These are phyloP conservation scores for Hypselothyrea guttata DNA, from an alignment of 2,888 invertebrate genomes.

Conservation along the genomic window DNA sequence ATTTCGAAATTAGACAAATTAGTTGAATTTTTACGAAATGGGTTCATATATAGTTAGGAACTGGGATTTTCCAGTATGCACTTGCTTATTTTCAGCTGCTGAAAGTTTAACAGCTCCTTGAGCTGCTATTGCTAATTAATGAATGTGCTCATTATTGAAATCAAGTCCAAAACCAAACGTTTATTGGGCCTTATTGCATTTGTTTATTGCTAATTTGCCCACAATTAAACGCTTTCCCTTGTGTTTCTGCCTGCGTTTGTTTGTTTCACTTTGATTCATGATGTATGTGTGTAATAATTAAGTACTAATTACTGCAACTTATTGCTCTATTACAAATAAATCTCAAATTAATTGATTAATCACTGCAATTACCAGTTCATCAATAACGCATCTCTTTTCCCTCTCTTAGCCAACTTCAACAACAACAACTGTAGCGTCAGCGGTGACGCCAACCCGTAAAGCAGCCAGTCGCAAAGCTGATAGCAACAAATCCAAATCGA, in stretches of 20 bases:
- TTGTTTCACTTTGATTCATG: no score
- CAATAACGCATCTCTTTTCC: constrained; percentile 53
- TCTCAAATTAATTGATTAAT: constrained; percentile 75
- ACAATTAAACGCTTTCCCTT: constrained; percentile 1
- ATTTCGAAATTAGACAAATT: no score
- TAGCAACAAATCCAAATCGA: constrained; percentile 84
- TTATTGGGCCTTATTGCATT: constrained; percentile 64
- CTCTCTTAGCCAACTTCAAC: constrained; percentile 13
- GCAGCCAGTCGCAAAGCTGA: constrained; percentile 60
- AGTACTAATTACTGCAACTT: constrained; percentile 40
- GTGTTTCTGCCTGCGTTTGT: no score
- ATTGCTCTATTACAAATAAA: constrained; percentile 46
- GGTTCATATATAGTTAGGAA: no score
- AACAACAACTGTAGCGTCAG: constrained; percentile 4
- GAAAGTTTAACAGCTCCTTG: constrained; percentile 9
- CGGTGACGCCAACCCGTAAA: constrained; percentile 66
- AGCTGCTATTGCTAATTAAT: constrained; percentile 60
- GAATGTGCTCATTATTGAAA: constrained; percentile 72
- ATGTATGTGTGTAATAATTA: constrained; percentile 62
- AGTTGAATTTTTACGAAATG: no score
- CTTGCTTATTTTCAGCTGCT: not conserved
- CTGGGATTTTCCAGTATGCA: no score
- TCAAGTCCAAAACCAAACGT: constrained; percentile 59
- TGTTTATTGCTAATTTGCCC: constrained; percentile 30
- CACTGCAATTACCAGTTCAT: constrained; percentile 70